phyloP scores from a whole-genome alignment of 2,113 vertebrate genomes.

The Sylvietta virens region DNA sequence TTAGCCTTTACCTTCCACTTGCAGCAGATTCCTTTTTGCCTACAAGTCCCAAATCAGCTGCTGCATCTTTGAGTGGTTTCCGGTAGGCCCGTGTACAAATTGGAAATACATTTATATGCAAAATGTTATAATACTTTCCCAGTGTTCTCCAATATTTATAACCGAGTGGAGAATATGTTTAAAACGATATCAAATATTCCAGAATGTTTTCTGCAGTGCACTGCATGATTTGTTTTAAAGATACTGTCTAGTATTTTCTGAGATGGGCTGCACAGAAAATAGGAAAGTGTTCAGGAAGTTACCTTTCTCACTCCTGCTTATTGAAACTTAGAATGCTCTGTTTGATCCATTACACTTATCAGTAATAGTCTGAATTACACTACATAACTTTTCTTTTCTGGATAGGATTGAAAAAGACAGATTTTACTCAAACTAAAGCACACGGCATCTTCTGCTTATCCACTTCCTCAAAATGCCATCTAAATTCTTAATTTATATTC shows the following conservation, averaged over 20 bases:
- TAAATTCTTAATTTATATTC: slow-evolving; percentile 70
- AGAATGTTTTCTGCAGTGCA: not conserved
- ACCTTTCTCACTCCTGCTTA: not conserved
- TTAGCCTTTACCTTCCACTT: not conserved
- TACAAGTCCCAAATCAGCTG: not conserved
- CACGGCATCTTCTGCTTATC: slow-evolving; percentile 44
- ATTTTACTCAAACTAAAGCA: slow-evolving; percentile 16
- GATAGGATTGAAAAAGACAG: slow-evolving; percentile 49
- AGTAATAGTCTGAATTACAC: slow-evolving; percentile 52
- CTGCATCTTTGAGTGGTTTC: not conserved
- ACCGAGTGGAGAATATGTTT: not conserved
- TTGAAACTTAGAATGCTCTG: slow-evolving; percentile 59
- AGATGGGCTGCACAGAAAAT: slow-evolving; percentile 34
- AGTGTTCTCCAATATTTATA: not conserved
- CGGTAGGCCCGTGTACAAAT: not conserved
- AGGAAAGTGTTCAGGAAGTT: slow-evolving; percentile 16
- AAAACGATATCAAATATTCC: not conserved
- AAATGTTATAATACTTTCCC: not conserved
- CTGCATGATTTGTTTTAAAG: slow-evolving; percentile 13
- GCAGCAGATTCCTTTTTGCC: not conserved
- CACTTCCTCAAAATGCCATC: slow-evolving; percentile 62
- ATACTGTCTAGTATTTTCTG: slow-evolving; percentile 9
- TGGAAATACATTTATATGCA: not conserved
- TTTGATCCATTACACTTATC: slow-evolving; percentile 68
- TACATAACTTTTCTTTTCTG: slow-evolving; percentile 38